phyloP scores from a whole-genome alignment of 1,140 invertebrate species.

The Hyles euphorbiae region DNA sequence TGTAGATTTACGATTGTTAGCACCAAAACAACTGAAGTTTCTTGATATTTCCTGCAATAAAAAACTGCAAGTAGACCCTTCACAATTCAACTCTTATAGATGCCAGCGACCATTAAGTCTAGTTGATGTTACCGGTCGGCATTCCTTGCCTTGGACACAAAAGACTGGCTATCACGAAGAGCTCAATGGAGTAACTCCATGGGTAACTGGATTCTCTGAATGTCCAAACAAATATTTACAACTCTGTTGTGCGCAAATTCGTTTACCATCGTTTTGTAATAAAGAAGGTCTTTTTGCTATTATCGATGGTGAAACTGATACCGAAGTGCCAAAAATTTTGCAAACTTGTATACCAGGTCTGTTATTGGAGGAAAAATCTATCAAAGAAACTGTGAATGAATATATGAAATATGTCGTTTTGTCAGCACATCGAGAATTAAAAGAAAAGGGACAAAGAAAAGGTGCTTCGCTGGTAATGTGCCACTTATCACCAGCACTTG shows the following conservation, averaged over 20 bases:
- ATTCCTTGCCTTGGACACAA: conserved; percentile 79
- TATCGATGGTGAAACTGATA: conserved; percentile 86
- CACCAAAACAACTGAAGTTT: conserved; percentile 88
- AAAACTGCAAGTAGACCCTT: conserved; percentile 86
- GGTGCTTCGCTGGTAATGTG: conserved; percentile 83
- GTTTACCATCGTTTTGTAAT: conserved; percentile 85
- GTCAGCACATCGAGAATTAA: conserved; percentile 84
- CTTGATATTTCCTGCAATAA: conserved; percentile 90
- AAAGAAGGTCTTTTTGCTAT: conserved; percentile 88
- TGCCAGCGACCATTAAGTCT: conserved; percentile 86
- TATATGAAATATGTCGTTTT: conserved; percentile 90
- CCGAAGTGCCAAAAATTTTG: conserved; percentile 80
- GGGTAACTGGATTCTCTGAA: conserved; percentile 90
- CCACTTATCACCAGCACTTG: conserved; percentile 79
- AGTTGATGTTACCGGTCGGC: conserved; percentile 88
- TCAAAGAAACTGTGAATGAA: conserved; percentile 85
- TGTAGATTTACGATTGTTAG: conserved; percentile 83
- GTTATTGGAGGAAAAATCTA: conserved; percentile 85
- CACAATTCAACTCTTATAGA: conserved; percentile 86
- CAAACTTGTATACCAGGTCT: conserved; percentile 85
- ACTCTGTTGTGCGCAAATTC: conserved; percentile 84
- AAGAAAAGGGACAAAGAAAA: conserved; percentile 82
- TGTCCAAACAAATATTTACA: conserved; percentile 84
- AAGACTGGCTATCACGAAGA: conserved; percentile 76
- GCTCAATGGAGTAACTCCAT: conserved; percentile 77